A percentile compares a stretch with the other conserved stretches of the same genome.
phyloP scores from a whole-genome alignment of 1,140 invertebrate genomes.

The Pseudomyrmex pallidus region DNA sequence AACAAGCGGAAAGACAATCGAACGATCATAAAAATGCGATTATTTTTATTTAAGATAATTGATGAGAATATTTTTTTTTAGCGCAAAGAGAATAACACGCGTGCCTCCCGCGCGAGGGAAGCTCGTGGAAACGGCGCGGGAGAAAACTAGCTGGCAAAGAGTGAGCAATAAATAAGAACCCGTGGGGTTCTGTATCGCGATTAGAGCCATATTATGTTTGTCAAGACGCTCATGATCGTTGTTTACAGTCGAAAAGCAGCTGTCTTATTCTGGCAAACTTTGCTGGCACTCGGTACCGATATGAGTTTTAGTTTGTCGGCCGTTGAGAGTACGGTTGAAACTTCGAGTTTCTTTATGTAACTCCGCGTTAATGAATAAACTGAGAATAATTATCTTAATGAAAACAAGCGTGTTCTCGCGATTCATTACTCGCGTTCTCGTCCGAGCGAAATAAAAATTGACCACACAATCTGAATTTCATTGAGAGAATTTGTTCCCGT shows the following conservation, averaged over 20 bases:
- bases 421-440: not conserved
- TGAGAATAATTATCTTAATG: not conserved
- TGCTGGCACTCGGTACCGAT: constrained; percentile 78
- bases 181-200: constrained; percentile 81
- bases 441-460: not conserved
- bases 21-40: not conserved
- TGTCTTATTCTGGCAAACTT: constrained; percentile 82
- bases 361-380: constrained; percentile 19
- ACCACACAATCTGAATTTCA: not conserved
- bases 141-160: constrained; percentile 79
- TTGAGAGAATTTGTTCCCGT: too few species aligned
- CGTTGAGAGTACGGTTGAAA: constrained; percentile 48
- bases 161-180: constrained; percentile 79
- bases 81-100: not conserved
- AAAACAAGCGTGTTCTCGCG: not conserved
- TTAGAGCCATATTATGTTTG: constrained; percentile 84
- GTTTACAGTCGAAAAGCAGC: constrained; percentile 81
- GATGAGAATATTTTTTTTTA: not conserved
- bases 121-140: constrained; percentile 40
- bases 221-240: constrained; percentile 80
- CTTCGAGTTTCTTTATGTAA: constrained; percentile 22
- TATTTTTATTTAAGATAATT: too few species aligned
- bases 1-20: constrained; percentile 4
- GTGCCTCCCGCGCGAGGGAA: not conserved
- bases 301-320: constrained; percentile 71